phyloP scores from a whole-genome alignment of 2,888 invertebrate genomes.

The Lepidonotus clava region DNA sequence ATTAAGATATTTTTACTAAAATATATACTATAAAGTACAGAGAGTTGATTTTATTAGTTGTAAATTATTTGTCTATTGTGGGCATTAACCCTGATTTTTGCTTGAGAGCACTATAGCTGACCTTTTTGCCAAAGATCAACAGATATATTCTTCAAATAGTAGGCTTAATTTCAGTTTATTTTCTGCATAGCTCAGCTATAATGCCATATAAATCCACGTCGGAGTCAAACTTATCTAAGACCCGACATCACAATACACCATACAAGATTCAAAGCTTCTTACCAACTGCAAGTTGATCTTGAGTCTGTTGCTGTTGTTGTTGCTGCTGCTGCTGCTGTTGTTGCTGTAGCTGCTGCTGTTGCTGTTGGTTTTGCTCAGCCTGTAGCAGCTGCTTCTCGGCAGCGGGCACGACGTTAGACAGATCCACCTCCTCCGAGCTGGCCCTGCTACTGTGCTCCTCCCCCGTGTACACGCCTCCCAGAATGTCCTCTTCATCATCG shows the following conservation, averaged over 20 bases:
- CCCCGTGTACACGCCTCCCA: not conserved
- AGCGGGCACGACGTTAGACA: constrained; percentile 59
- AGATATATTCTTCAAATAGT: not conserved
- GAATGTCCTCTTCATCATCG: not conserved
- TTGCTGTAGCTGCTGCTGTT: constrained; percentile 65
- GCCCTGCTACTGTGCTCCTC: constrained; percentile 57
- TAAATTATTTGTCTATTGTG: no score
- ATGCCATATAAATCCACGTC: no score
- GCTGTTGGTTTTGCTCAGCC: not conserved
- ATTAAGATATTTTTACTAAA: no score
- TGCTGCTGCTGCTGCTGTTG: constrained; percentile 29
- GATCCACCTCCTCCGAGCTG: constrained; percentile 63
- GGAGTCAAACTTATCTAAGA: no score
- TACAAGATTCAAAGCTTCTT: not conserved
- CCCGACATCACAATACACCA: not conserved
- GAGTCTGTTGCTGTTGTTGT: constrained; percentile 45
- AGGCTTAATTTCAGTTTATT: no score
- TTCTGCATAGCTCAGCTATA: no score
- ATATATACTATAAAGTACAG: no score
- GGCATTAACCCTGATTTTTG: no score
- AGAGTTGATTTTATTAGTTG: no score
- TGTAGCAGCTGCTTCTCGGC: constrained; percentile 30
- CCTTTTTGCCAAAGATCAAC: not conserved
- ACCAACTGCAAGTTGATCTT: constrained; percentile 49
- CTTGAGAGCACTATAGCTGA: no score